Evolutionary conservation across 2,888 invertebrate genomes (phyloP), one percentile per base, ranked within the genome.

Genomic region (Germaria angustata): DNA sequence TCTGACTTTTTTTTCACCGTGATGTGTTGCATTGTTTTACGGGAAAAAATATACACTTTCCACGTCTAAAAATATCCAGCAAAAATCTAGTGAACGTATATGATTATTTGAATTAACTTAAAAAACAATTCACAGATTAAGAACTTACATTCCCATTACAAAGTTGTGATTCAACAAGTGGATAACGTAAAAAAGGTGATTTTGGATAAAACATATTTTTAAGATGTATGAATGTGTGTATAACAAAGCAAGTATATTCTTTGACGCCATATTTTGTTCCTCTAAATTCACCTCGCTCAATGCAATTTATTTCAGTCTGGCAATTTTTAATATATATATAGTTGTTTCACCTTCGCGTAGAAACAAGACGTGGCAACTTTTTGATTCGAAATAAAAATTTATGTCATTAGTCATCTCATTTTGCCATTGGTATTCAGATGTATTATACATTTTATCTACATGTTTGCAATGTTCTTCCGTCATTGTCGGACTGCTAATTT

Each of bases 81-180:
- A 22, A 59, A 44, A 17, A 66, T 44, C 57, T 73, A 39, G 46
- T 17, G 28, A 41, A 63, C n/a, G n/a, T n/a, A n/a, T n/a, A 66
- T 17, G 57, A 13, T 39, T 46, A 13, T 44, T 46, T 57, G 11
- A 32, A 46, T 28, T 51, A 65, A 51, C n/a, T n/a, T n/a, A n/a
- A n/a, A n/a, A n/a, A n/a, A n/a, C n/a, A n/a, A n/a, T n/a, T n/a
- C n/a, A n/a, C n/a, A n/a, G n/a, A n/a, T n/a, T n/a, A 69, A 75
- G 73, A 84, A 87, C 90, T 90, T 86, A 91, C 91, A 87, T 91
- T 89, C 85, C 88, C 86, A 86, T 88, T 88, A 9, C 90, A 86
- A 53, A 91, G 85, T 87, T 90, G 89, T 83, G 86, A 88, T 87
- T 91, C 90, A 79, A 91, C 85, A 68, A 86, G 87, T 78, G 88